Percentiles rank a stretch among this genome's conserved stretches.
These are phyloP conservation scores for Eupithecia subfuscata DNA, from an alignment of 2,888 invertebrate species.

Conservation along the genomic window DNA sequence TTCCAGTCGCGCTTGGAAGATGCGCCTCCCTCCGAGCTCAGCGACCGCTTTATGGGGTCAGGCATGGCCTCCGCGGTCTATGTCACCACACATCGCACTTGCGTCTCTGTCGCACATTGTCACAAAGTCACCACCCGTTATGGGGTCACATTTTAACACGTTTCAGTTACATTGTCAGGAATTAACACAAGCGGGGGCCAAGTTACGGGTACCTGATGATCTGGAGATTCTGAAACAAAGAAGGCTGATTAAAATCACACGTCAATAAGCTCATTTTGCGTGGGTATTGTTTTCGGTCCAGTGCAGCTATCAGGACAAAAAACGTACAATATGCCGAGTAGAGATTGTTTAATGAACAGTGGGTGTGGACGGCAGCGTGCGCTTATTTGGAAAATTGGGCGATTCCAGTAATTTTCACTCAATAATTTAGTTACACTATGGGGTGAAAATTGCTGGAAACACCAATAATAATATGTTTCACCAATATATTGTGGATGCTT, in stretches of 20 bases:
- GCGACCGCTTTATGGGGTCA: slow-evolving; percentile 85
- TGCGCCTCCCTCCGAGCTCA: slow-evolving; percentile 85
- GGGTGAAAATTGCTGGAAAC: too few species aligned
- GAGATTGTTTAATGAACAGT: too few species aligned
- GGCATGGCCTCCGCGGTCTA: slow-evolving; percentile 64
- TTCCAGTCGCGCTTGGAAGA: slow-evolving; percentile 88
- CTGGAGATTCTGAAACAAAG: slow-evolving; percentile 7
- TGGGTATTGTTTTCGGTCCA: too few species aligned
- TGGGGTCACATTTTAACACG: slow-evolving; percentile 3
- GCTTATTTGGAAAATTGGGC: neutral
- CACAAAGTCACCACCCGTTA: slow-evolving; percentile 13
- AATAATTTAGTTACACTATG: neutral
- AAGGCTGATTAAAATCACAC: neutral
- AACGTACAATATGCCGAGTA: neutral
- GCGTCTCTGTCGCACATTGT: slow-evolving; percentile 7
- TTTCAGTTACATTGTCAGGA: slow-evolving; percentile 4
- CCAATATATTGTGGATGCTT: neutral
- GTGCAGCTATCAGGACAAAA: too few species aligned
- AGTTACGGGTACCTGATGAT: neutral
- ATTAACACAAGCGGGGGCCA: neutral
- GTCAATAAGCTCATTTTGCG: neutral
- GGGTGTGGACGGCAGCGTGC: neutral
- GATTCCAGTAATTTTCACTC: neutral
- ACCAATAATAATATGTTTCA: too few species aligned
- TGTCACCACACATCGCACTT: slow-evolving; percentile 48